Percentiles rank a stretch among this genome's conserved stretches.
These are phyloP conservation scores for Sphenopsis melanotis DNA, from an alignment of 2,797 vertebrate genomes.

Conservation along the genomic window DNA sequence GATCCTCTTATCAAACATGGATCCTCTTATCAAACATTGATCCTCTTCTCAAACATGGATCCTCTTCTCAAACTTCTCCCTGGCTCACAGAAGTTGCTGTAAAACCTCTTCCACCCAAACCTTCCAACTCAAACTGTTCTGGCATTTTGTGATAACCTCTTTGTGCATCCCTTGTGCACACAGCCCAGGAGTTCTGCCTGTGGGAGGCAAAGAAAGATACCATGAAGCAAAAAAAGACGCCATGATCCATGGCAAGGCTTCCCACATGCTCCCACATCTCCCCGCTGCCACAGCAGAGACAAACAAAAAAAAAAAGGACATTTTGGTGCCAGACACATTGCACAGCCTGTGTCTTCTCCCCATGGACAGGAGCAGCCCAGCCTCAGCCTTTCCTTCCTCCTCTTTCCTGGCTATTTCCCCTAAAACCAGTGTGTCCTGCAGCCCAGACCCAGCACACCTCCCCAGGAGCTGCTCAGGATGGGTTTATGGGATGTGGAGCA, in stretches of 20 bases:
- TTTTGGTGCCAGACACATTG: no score
- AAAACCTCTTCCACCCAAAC: not conserved
- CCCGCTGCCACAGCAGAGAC: not conserved
- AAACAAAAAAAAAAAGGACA: no score
- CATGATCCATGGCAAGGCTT: not conserved
- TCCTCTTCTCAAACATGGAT: not conserved
- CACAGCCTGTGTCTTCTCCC: not conserved
- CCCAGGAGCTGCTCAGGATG: not conserved
- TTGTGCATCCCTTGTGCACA: accelerated
- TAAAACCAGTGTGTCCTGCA: accelerated
- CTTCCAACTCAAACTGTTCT: accelerated
- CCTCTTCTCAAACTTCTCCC: not conserved
- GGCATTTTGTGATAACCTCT: accelerated
- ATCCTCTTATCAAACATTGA: not conserved
- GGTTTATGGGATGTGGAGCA: not conserved
- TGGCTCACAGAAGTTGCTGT: not conserved
- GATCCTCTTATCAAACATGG: no score
- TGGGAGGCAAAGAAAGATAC: not conserved
- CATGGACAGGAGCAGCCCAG: not conserved
- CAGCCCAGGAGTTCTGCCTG: not conserved
- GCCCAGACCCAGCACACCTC: not conserved
- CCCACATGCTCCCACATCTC: accelerated
- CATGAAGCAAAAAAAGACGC: not conserved
- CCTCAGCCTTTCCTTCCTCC: not conserved
- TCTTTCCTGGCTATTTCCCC: not conserved